phyloP scores from a whole-genome alignment of 1,140 invertebrate genomes.

The Neodiprion pinetum region DNA sequence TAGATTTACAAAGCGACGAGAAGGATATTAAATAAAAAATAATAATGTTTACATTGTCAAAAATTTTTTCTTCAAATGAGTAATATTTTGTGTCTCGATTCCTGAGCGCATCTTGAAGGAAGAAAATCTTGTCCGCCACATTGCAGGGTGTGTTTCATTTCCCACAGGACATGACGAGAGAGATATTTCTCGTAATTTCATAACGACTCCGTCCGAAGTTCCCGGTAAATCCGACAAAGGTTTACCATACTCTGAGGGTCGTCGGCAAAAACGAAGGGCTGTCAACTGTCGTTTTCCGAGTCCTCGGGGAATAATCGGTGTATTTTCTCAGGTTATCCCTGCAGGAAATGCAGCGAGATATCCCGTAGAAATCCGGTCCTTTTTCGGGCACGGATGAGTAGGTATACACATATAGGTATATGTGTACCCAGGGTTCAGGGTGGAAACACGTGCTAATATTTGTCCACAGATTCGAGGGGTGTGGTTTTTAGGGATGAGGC shows the following conservation, averaged over 20 bases:
- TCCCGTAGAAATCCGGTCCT: neutral
- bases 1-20: no score
- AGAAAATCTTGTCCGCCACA: no score
- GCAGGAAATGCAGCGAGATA: neutral
- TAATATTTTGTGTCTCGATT: no score
- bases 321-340: constrained; percentile 7
- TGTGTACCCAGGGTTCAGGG: neutral
- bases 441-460: constrained; percentile 2
- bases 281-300: neutral
- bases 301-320: neutral
- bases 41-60: no score
- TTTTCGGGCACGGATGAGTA: neutral
- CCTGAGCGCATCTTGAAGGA: no score
- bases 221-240: neutral
- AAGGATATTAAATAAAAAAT: no score
- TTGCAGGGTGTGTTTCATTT: no score
- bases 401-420: no score
- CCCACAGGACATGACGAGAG: no score
- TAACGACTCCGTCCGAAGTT: no score
- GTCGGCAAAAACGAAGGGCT: neutral
- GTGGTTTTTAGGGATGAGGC: neutral
- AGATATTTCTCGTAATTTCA: no score
- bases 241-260: neutral
- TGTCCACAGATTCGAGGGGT: neutral
- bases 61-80: no score